phyloP scores from a whole-genome alignment of 1,140 invertebrate species.

The Trachelipus rathkii region DNA sequence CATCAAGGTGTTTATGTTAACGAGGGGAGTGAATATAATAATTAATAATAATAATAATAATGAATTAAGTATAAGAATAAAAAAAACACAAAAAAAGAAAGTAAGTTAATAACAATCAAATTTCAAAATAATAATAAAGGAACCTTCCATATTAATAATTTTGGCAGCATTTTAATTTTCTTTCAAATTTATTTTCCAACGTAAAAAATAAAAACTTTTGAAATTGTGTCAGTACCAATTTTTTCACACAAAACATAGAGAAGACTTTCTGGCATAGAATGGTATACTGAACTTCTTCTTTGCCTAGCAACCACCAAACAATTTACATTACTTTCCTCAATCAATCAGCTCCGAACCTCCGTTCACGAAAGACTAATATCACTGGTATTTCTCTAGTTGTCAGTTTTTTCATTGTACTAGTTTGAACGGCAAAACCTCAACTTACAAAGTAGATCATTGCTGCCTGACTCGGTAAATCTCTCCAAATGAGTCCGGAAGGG shows the following conservation, averaged over 20 bases:
- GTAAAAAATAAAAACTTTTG: no score
- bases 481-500: background rate
- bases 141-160: no score
- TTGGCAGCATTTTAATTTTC: no score
- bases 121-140: no score
- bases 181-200: no score
- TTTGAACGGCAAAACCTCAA: background rate
- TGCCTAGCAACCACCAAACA: background rate
- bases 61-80: no score
- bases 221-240: no score
- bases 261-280: conserved; percentile 3
- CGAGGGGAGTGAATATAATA: no score
- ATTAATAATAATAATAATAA: no score
- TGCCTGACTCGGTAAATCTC: conserved; percentile 5
- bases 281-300: background rate
- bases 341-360: background rate
- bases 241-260: background rate
- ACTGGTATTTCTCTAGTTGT: background rate
- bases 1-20: no score
- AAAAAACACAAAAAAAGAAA: no score
- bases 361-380: background rate
- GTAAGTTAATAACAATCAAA: no score
- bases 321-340: background rate
- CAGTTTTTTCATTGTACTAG: background rate
- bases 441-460: background rate